Base-by-base conservation (phyloP, 1,140 invertebrate genomes). In the Colletes latitarsis region DNA sequence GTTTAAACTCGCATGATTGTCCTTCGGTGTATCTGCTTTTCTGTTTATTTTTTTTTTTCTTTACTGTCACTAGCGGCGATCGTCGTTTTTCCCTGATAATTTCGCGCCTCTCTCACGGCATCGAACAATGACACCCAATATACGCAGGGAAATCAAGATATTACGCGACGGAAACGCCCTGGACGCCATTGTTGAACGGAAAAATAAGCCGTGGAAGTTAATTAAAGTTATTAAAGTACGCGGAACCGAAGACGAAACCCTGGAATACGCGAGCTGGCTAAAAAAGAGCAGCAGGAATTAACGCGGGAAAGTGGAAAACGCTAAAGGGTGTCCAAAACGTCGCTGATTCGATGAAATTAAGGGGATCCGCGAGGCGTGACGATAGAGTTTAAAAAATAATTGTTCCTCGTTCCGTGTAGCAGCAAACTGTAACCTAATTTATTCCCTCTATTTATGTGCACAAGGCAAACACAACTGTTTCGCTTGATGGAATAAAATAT, bases 11-110 rank as follows among this genome's bases (percentile, higher is more conserved):
- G 41, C 41, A 68, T n/a, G 63, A 83, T 71, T 12, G 6, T 19
- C 46, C n/a, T 39, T 52, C 30, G 75, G 21, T 19, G 39, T 79
- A 66, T 69, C 43, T 52, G 30, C 30, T 53, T 21, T n/a, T 21
- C 14, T 17, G 66, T 68, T 17, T 39, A 19, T 12, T n/a, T 6
- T 4, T n/a, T 6, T 4, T 9, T 10, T 21, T 3, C 10, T 41
- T 21, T 41, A 15, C 41, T 43, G 6, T 8, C 79, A 79, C 60
- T 30, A 15, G 49, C 52, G 6, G 8, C 8, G 21, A 30, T 5
- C 21, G 6, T 53, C 52, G 30, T 53, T n/a, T 57, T 57, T 70
- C 52, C 39, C 30, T 9, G 19, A 55, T 57, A 41, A 57, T n/a
- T 39, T 10, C 52, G 2, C 68, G 15, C 9, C 52, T 41, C 30